phyloP scores from a whole-genome alignment of 1,140 invertebrate genomes.

The Drosophila asahinai region DNA sequence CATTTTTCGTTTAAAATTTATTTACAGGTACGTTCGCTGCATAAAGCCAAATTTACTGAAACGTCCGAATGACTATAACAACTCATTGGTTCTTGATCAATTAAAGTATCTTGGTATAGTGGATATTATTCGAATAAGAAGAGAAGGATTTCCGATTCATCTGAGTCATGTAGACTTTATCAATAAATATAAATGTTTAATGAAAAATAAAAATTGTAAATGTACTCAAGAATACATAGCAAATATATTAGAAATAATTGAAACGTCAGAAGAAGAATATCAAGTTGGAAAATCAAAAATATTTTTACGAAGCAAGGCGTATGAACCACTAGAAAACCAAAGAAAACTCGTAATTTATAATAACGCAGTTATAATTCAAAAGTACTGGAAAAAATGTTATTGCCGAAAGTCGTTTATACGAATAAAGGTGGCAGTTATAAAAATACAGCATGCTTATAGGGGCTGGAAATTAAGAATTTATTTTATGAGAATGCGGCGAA shows the following conservation, averaged over 20 bases:
- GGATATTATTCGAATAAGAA: constrained; percentile 96
- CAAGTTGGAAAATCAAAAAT: constrained; percentile 96
- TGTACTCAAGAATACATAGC: constrained; percentile 52
- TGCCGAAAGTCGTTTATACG: constrained; percentile 86
- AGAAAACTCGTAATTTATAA: constrained; percentile 89
- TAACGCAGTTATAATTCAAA: constrained; percentile 93
- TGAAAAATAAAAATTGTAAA: constrained; percentile 54
- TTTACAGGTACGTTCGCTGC: constrained; percentile 94
- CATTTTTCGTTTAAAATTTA: not conserved
- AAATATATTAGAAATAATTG: constrained; percentile 87
- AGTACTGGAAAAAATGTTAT: constrained; percentile 89
- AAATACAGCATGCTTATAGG: constrained; percentile 94
- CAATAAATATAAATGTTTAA: constrained; percentile 86
- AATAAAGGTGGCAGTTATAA: constrained; percentile 87
- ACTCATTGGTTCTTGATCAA: constrained; percentile 94
- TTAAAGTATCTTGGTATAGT: constrained; percentile 97
- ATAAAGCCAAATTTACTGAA: constrained; percentile 98
- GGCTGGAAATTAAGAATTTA: constrained; percentile 94
- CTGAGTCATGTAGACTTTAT: constrained; percentile 92
- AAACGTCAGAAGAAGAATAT: constrained; percentile 92
- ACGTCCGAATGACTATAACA: constrained; percentile 93
- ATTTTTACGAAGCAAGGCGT: constrained; percentile 93
- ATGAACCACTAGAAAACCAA: constrained; percentile 94
- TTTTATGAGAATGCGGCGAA: constrained; percentile 93
- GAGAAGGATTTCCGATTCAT: constrained; percentile 97